Evolutionary conservation across 2,797 vertebrate genomes (phyloP).

Genomic region (Typhlichthys eigenmanni): DNA sequence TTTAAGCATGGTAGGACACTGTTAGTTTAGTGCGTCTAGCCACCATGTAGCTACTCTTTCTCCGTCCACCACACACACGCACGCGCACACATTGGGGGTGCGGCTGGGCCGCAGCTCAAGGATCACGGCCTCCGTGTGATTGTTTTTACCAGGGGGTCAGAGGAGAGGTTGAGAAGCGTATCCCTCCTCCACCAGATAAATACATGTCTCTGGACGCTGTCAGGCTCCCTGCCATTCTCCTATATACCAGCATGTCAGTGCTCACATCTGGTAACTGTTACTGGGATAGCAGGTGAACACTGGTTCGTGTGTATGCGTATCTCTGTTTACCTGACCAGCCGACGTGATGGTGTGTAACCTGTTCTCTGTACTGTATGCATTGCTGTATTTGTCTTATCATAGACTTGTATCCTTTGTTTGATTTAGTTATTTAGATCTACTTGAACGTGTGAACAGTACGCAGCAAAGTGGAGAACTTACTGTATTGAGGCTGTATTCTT

Average conservation of each 20-base stretch:
- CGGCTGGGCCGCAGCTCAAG: conserved; percentile 65
- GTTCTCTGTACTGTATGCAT: not conserved
- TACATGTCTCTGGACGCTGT: conserved; percentile 71
- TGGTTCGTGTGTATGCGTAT: conserved; percentile 8
- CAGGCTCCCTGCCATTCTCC: conserved; percentile 70
- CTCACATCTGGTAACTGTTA: conserved; percentile 56
- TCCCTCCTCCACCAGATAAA: conserved; percentile 75
- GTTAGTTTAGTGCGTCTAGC: conserved; percentile 5
- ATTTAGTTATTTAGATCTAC: not conserved
- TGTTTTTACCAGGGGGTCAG: conserved; percentile 75
- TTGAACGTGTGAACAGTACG: conserved; percentile 19
- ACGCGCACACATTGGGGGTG: conserved; percentile 33
- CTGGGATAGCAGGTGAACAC: conserved; percentile 57
- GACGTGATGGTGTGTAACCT: not conserved
- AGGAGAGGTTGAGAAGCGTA: conserved; percentile 81
- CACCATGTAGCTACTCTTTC: conserved; percentile 31
- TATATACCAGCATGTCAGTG: conserved; percentile 55
- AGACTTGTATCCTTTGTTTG: not conserved
- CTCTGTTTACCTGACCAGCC: conserved; percentile 51
- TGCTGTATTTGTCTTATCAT: not conserved
- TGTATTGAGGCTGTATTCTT: conserved; percentile 8
- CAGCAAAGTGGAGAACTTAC: conserved; percentile 3
- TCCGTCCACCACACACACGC: conserved; percentile 17
- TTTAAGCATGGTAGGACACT: conserved; percentile 24
- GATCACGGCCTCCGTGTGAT: conserved; percentile 75